These are phyloP conservation scores for Steromphala cineraria DNA, from an alignment of 2,888 invertebrate species.

Conservation along the genomic window DNA sequence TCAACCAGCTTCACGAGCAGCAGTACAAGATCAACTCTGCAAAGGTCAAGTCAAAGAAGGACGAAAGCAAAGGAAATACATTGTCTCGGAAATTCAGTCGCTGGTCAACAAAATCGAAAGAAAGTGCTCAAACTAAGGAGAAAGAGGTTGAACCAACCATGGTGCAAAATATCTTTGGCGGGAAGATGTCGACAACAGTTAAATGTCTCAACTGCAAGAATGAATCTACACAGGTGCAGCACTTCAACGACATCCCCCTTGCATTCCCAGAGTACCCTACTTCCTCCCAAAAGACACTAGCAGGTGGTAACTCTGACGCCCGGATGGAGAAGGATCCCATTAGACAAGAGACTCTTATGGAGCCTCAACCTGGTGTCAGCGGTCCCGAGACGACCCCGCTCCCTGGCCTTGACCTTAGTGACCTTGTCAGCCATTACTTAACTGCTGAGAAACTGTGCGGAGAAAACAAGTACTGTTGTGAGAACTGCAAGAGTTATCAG, in stretches of 20 bases:
- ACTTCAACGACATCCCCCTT: conserved; percentile 84
- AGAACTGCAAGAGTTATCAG: conserved; percentile 83
- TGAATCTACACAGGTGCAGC: conserved; percentile 85
- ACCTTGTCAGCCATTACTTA: conserved; percentile 85
- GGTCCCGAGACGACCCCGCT: not conserved
- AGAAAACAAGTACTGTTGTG: conserved; percentile 89
- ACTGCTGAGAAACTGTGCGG: conserved; percentile 86
- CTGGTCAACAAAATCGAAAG: not conserved
- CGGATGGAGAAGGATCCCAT: not conserved
- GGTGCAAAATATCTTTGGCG: conserved; percentile 86
- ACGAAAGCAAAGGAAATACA: conserved; percentile 12
- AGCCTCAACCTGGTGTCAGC: not conserved
- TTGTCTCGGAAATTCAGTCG: not conserved
- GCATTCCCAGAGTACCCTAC: conserved; percentile 69
- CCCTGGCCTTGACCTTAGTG: conserved; percentile 79
- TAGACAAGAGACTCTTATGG: not conserved
- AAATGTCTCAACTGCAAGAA: conserved; percentile 85
- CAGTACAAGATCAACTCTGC: conserved; percentile 73
- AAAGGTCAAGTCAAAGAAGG: not conserved
- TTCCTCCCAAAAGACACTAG: conserved; percentile 30
- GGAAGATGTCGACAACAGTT: conserved; percentile 84
- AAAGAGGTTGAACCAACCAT: conserved; percentile 65
- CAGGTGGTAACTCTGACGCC: conserved; percentile 31
- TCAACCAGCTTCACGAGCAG: conserved; percentile 86
- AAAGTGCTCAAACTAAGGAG: not conserved